Conservation (phyloP, 2,888 invertebrate genomes). For the Chironomus tentans region DNA sequence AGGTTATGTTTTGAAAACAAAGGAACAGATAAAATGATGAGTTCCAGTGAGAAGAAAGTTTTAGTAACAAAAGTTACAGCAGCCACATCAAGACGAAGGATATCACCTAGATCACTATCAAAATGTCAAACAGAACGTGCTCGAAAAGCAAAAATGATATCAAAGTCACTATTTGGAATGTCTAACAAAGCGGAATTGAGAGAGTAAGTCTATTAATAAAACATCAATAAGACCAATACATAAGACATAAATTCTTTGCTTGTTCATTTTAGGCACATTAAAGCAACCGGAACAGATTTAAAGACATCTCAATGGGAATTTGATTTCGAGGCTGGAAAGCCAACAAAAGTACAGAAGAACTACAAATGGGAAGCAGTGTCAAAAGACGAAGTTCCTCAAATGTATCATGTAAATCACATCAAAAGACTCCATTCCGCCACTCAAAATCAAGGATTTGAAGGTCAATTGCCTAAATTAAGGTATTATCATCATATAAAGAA, state of each 20-base stretch:
- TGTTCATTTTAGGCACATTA: slow-evolving; percentile 9
- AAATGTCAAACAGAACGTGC: slow-evolving; percentile 24
- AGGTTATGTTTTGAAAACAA: slow-evolving; percentile 21
- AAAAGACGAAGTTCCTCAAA: slow-evolving; percentile 38
- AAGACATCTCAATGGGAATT: slow-evolving; percentile 39
- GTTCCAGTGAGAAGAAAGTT: not conserved
- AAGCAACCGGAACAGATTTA: not conserved
- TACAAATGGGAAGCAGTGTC: slow-evolving; percentile 40
- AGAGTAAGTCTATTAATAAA: slow-evolving; percentile 11
- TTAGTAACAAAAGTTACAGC: slow-evolving; percentile 16
- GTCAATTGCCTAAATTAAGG: slow-evolving; percentile 13
- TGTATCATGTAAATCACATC: slow-evolving; percentile 33
- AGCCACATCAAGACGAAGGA: not conserved
- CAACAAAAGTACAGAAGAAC: slow-evolving; percentile 33
- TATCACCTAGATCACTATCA: slow-evolving; percentile 16
- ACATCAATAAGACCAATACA: not conserved
- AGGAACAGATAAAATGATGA: not conserved
- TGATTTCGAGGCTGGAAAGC: slow-evolving; percentile 39
- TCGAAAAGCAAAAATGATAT: slow-evolving; percentile 21
- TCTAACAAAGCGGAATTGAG: slow-evolving; percentile 19
- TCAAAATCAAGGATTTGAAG: slow-evolving; percentile 17
- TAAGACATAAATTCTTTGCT: no score
- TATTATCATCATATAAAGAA: slow-evolving; percentile 19
- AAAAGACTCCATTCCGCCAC: not conserved
- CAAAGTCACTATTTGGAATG: slow-evolving; percentile 15